These are phyloP conservation scores for Drepana arcuata DNA, from an alignment of 1,140 invertebrate genomes.

Conservation along the genomic window DNA sequence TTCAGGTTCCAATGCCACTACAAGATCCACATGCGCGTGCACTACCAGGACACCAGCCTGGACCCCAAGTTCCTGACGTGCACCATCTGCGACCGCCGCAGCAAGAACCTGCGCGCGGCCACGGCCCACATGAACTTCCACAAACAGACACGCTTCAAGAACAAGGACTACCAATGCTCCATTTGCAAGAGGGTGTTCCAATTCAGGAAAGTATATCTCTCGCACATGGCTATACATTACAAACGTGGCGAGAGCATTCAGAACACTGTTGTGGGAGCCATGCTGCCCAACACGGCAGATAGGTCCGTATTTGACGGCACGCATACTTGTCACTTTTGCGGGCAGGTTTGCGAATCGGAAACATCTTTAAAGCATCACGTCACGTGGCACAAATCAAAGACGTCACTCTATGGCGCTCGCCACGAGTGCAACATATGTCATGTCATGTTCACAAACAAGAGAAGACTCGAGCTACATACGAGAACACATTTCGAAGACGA, in stretches of 20 bases:
- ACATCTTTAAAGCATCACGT: constrained; percentile 55
- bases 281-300: constrained; percentile 19
- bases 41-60: constrained; percentile 51
- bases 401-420: constrained; percentile 37
- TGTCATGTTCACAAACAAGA: constrained; percentile 58
- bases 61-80: constrained; percentile 57
- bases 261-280: constrained; percentile 42
- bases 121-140: constrained; percentile 65
- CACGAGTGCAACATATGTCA: constrained; percentile 56
- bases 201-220: constrained; percentile 48
- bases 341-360: constrained; percentile 57
- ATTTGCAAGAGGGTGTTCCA: constrained; percentile 63
- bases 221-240: constrained; percentile 60
- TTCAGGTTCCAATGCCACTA: constrained; percentile 63
- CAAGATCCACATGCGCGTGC: constrained; percentile 60
- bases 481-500: constrained; percentile 56
- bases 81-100: constrained; percentile 49
- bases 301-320: constrained; percentile 33
- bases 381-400: constrained; percentile 59
- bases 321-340: constrained; percentile 51
- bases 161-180: constrained; percentile 60
- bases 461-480: constrained; percentile 43
- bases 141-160: constrained; percentile 58
- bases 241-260: constrained; percentile 46
- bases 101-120: constrained; percentile 61